phyloP scores from a whole-genome alignment of 2,888 invertebrate genomes.

The Cryptus viduatorius region DNA sequence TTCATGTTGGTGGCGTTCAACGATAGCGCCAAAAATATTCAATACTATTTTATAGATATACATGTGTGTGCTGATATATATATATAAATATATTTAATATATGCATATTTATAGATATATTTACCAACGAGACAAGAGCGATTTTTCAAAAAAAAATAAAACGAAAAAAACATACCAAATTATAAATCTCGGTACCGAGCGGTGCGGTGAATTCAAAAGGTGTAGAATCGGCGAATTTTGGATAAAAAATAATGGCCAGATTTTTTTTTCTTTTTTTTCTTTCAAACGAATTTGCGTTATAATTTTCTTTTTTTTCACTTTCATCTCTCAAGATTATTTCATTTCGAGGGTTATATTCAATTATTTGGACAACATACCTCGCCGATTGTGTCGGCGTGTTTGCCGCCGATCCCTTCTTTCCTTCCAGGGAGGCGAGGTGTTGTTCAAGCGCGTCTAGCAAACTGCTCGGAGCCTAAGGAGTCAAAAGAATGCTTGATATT shows the following conservation, averaged over 20 bases:
- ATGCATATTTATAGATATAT: conserved; percentile 31
- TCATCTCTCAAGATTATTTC: conserved; percentile 53
- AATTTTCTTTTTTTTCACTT: conserved; percentile 46
- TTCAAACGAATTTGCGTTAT: conserved; percentile 37
- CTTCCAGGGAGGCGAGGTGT: conserved; percentile 96
- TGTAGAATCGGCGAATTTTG: conserved; percentile 67
- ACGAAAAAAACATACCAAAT: conserved; percentile 68
- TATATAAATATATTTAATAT: conserved; percentile 5
- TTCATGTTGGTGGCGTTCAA: neutral
- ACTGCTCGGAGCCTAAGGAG: conserved; percentile 93
- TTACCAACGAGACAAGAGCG: conserved; percentile 61
- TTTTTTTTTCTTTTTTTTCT: conserved; percentile 57
- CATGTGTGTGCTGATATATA: neutral
- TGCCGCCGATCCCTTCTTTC: conserved; percentile 94
- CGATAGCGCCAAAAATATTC: conserved; percentile 27
- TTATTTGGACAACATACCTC: conserved; percentile 86
- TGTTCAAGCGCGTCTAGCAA: conserved; percentile 98
- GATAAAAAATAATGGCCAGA: conserved; percentile 61
- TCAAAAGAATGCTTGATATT: conserved; percentile 7
- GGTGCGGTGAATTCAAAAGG: conserved; percentile 65
- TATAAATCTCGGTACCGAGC: conserved; percentile 65
- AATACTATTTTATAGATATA: conserved; percentile 31
- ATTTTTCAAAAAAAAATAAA: conserved; percentile 57
- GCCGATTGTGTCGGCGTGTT: conserved; percentile 95
- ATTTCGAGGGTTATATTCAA: conserved; percentile 45